phyloP scores from a whole-genome alignment of 2,888 invertebrate species.

The Stenotaenia linearis region DNA sequence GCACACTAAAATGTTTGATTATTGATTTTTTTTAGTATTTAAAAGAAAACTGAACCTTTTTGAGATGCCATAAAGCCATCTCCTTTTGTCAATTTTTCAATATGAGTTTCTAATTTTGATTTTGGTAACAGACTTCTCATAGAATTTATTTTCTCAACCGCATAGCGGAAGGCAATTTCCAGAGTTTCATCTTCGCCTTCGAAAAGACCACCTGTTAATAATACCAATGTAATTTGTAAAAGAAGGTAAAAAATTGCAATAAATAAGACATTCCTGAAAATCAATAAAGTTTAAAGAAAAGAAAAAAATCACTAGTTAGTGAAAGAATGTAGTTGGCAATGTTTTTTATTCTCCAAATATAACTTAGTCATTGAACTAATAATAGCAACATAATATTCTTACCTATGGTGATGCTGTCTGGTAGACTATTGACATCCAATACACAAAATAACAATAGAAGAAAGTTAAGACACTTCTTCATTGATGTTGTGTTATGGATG shows the following conservation, averaged over 20 bases:
- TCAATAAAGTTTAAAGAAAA: no score
- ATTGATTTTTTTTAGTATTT: background rate
- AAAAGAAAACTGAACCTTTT: constrained; percentile 65
- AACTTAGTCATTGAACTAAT: background rate
- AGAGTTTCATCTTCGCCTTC: constrained; percentile 31
- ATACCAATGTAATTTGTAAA: no score
- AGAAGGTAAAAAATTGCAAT: no score
- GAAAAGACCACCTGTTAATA: background rate
- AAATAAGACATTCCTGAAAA: no score
- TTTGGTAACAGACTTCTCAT: constrained; percentile 65
- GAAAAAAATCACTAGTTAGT: no score
- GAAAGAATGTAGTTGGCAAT: no score
- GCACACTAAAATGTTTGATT: constrained; percentile 65
- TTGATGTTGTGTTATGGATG: background rate
- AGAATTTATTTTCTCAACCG: constrained; percentile 78
- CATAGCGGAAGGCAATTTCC: constrained; percentile 86
- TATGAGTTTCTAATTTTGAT: constrained; percentile 80
- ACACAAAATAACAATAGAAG: background rate
- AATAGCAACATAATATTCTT: background rate
- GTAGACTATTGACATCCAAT: background rate
- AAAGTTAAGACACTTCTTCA: background rate
- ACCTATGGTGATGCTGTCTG: background rate
- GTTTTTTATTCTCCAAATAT: background rate
- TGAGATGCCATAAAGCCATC: constrained; percentile 93
- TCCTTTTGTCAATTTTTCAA: constrained; percentile 80